phyloP scores from a whole-genome alignment of 2,888 invertebrate genomes.

The Imbricaverruca yamaguchii region DNA sequence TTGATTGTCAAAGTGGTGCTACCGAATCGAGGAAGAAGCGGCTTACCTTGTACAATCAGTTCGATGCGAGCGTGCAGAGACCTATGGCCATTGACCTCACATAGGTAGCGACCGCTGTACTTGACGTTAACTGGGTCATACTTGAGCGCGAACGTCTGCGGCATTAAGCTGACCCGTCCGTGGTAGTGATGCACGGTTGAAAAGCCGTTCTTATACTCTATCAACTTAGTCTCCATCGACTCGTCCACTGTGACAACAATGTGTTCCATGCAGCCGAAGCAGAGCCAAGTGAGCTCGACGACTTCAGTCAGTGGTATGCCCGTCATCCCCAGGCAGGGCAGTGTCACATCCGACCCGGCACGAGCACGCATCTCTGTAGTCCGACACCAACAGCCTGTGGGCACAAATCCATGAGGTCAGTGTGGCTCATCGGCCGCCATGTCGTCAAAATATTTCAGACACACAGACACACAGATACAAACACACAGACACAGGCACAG shows the following conservation, averaged over 20 bases:
- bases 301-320: conserved; percentile 53
- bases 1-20: no score
- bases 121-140: background rate
- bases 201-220: conserved; percentile 42
- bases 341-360: conserved; percentile 57
- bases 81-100: background rate
- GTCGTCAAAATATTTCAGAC: no score
- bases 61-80: background rate
- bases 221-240: conserved; percentile 42
- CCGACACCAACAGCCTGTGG: conserved; percentile 36
- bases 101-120: background rate
- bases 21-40: background rate
- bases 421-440: no score
- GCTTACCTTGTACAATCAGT: background rate
- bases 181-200: conserved; percentile 48
- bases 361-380: conserved; percentile 53
- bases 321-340: conserved; percentile 59
- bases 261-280: conserved; percentile 34
- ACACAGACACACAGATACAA: no score
- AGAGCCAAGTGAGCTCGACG: conserved; percentile 55
- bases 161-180: background rate
- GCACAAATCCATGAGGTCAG: background rate
- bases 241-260: conserved; percentile 4
- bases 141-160: background rate
- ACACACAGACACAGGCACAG: no score